Conservation (phyloP, 1,140 invertebrate genomes). For the Cepaea nemoralis region DNA sequence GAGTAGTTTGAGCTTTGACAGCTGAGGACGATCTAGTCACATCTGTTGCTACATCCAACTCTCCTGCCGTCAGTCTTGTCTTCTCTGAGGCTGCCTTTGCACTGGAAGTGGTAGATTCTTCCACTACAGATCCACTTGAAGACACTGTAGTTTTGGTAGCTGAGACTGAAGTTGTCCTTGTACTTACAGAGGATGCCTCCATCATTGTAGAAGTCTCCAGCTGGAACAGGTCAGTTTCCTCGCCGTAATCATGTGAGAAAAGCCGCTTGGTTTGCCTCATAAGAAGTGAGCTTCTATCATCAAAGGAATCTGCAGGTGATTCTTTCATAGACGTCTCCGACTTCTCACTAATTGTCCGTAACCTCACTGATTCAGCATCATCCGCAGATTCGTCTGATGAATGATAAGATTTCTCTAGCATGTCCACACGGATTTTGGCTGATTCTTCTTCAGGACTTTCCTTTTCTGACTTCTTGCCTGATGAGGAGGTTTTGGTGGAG, state of each 20-base stretch:
- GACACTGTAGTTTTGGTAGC: not conserved
- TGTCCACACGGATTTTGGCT: slow-evolving; percentile 13
- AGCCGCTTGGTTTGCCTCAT: slow-evolving; percentile 27
- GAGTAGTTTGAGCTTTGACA: not conserved
- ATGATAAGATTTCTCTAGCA: slow-evolving; percentile 22
- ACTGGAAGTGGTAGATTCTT: not conserved
- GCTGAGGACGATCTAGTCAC: not conserved
- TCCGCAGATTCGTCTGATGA: slow-evolving; percentile 19
- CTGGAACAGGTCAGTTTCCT: not conserved
- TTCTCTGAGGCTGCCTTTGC: not conserved
- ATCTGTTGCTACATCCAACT: not conserved
- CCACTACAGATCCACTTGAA: not conserved
- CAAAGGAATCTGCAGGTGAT: not conserved
- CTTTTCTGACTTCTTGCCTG: not conserved
- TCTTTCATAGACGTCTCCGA: slow-evolving; percentile 22
- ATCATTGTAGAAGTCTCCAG: not conserved
- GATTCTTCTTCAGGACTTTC: slow-evolving; percentile 28
- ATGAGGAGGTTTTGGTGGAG: not conserved
- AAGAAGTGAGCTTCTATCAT: slow-evolving; percentile 1
- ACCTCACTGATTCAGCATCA: slow-evolving; percentile 25
- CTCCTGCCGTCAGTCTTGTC: not conserved
- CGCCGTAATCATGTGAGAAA: not conserved
- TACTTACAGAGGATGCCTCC: not conserved
- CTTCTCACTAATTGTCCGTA: slow-evolving; percentile 20
- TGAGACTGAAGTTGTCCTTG: not conserved